Base-by-base conservation (phyloP, 92 coral and sea anemone genomes). In the Scolanthus callimorphus region DNA sequence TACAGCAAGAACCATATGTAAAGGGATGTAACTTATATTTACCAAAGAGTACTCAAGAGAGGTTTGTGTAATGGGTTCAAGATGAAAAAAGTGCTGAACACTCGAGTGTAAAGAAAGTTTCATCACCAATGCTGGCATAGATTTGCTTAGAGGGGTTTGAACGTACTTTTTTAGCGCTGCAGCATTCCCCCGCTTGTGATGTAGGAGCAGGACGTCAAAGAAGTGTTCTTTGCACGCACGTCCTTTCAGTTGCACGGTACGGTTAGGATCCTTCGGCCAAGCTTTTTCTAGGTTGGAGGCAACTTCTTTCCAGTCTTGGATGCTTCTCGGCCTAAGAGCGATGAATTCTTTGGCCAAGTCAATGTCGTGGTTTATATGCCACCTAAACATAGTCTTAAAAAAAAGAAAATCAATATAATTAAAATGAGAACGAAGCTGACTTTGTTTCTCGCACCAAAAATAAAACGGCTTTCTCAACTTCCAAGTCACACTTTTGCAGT, bases 371-470 rank as follows among this genome's bases (percentile, higher is more conserved):
- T 75, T 75, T 49, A 75, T 20, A 55, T 75, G 78, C 82, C 82
- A 75, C 49, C 82, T 75, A 60, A 75, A 75, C 82, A 75, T 75
- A n/a, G n/a, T n/a, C n/a, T n/a, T n/a, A n/a, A n/a, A n/a, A n/a
- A n/a, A n/a, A n/a, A n/a, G n/a, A 24, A 29, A 38, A 69, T 71
- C 39, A 55, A 71, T 61, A 60, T 60, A 47, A 61, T n/a, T n/a
- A n/a, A n/a, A n/a, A n/a, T n/a, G n/a, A n/a, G n/a, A n/a, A n/a
- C n/a, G n/a, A n/a, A n/a, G n/a, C n/a, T n/a, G n/a, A n/a, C n/a
- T n/a, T n/a, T n/a, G n/a, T n/a, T n/a, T n/a, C n/a, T n/a, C n/a
- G n/a, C n/a, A n/a, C n/a, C n/a, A n/a, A n/a, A n/a, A n/a, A n/a
- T n/a, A n/a, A n/a, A n/a, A n/a, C n/a, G n/a, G n/a, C n/a, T n/a